phyloP scores from a whole-genome alignment of 2,113 vertebrate genomes.

The Sceloporus undulatus region DNA sequence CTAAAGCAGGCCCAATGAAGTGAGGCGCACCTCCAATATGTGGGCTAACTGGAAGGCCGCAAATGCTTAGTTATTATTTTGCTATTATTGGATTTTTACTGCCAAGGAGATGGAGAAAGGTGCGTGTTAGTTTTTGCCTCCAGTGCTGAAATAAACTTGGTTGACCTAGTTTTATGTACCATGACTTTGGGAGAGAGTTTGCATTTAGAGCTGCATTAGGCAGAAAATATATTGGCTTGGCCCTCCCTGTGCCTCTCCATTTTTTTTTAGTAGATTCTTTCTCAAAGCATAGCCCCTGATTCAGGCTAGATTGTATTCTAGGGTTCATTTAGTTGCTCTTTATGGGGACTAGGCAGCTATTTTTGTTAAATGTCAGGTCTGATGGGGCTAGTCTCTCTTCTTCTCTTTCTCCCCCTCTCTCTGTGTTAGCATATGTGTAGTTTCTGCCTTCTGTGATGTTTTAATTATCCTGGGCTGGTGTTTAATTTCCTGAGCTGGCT shows the following conservation, averaged over 20 bases:
- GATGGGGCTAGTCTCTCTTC: background rate
- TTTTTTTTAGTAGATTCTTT: no score
- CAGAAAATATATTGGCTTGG: background rate
- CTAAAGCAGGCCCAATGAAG: no score
- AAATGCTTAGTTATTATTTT: background rate
- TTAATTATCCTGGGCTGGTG: background rate
- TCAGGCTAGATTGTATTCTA: background rate
- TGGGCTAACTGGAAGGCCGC: background rate
- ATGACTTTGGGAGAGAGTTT: background rate
- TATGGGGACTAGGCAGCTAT: background rate
- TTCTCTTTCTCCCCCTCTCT: no score
- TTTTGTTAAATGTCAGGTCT: background rate
- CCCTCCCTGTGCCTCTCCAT: background rate
- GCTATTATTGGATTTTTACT: background rate
- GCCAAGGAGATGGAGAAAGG: background rate
- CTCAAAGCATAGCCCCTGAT: background rate
- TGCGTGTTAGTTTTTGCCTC: background rate
- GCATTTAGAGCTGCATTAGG: background rate
- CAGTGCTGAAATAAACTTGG: background rate
- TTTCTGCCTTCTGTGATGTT: background rate
- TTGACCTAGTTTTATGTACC: background rate
- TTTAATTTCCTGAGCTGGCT: background rate
- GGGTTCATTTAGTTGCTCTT: background rate
- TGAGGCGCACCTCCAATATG: background rate
- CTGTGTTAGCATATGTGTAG: no score